These are phyloP conservation scores for Ditylenchus weischeri DNA, from an alignment of 2,888 invertebrate species.

Conservation along the genomic window DNA sequence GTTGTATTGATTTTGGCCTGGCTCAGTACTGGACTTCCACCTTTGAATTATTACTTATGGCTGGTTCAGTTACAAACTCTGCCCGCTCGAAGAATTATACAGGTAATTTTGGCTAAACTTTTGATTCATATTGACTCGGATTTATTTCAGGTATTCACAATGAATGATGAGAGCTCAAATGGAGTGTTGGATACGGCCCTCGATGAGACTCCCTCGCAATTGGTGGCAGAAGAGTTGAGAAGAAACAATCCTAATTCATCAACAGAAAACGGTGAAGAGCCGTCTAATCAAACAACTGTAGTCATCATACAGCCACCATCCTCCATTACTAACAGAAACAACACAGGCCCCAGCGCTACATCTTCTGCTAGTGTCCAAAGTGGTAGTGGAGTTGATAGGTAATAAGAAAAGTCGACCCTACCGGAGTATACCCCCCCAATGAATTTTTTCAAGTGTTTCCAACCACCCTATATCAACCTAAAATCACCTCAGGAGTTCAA, in stretches of 20 bases:
- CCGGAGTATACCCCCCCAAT: too few relatives aligned
- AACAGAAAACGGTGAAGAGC: neutral
- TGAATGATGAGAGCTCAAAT: conserved; percentile 3
- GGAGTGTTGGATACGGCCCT: neutral
- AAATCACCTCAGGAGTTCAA: too few relatives aligned
- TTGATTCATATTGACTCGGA: neutral
- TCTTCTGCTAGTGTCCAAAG: too few relatives aligned
- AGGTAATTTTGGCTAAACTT: conserved; percentile 2
- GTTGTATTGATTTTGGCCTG: conserved; percentile 9
- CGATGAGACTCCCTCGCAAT: neutral
- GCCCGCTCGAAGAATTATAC: conserved; percentile 12
- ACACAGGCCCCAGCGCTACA: neutral
- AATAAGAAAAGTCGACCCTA: too few relatives aligned
- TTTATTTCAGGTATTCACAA: conserved; percentile 13
- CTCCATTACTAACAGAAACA: conserved; percentile 1
- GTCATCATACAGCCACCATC: conserved; percentile 18
- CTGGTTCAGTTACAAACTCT: conserved; percentile 14
- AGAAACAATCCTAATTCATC: neutral
- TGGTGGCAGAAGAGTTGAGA: neutral
- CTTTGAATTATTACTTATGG: conserved; percentile 18
- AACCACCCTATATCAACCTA: too few relatives aligned
- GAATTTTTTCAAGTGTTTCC: too few relatives aligned
- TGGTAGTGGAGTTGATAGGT: too few relatives aligned
- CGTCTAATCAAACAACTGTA: conserved; percentile 11
- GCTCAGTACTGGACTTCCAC: conserved; percentile 12